Conservation (phyloP, 53 echinoderm and acorn worm species). For the Astropecten irregularis region DNA sequence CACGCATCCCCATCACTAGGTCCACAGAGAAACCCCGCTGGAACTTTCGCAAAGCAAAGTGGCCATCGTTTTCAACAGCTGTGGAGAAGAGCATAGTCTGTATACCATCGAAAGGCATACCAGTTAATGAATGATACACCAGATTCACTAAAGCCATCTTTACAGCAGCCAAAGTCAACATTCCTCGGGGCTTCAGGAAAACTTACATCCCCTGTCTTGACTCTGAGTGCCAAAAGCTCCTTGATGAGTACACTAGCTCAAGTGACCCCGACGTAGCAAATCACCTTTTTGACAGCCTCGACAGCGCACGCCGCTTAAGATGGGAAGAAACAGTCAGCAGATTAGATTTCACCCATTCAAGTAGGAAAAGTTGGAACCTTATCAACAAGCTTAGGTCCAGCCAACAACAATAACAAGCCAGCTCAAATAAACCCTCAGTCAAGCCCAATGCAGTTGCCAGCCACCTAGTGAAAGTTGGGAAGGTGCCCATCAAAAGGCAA, state of each 20-base stretch:
- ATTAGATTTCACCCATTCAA: constrained; percentile 1
- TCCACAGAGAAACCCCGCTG: constrained; percentile 1
- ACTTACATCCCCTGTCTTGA: constrained; percentile 25
- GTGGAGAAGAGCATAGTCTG: neutral
- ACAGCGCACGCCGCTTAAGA: constrained; percentile 2
- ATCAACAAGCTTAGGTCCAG: neutral
- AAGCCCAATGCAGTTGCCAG: constrained; percentile 22
- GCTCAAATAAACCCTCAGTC: constrained; percentile 3
- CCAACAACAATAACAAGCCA: neutral
- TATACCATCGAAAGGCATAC: neutral
- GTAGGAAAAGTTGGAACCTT: constrained; percentile 8
- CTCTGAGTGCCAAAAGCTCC: constrained; percentile 23
- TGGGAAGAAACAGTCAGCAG: constrained; percentile 18
- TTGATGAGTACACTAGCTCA: constrained; percentile 12
- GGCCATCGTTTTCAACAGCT: neutral
- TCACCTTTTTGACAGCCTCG: neutral
- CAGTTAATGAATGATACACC: too few species aligned
- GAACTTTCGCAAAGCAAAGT: constrained; percentile 7
- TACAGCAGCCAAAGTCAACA: constrained; percentile 26
- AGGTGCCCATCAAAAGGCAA: neutral
- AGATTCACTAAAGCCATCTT: constrained; percentile 33
- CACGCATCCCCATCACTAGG: constrained; percentile 4
- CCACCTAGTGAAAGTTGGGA: constrained; percentile 6
- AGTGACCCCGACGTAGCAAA: constrained; percentile 1
- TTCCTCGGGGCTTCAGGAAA: constrained; percentile 29